Percentiles rank a stretch among this genome's conserved stretches.
Conservation (phyloP, 2,888 invertebrate genomes). For the Melanotus villosus region DNA sequence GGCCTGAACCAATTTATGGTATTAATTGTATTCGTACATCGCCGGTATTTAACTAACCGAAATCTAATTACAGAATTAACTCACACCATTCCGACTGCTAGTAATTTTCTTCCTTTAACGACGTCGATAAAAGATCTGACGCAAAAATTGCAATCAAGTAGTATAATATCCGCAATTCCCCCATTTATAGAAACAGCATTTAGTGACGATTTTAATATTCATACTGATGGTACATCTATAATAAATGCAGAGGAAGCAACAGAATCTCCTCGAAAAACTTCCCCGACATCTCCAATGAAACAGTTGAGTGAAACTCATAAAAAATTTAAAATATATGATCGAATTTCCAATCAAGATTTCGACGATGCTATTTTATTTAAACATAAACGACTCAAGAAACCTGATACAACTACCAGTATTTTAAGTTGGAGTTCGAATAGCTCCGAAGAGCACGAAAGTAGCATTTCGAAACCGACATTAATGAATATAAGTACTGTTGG, state of each 20-base stretch:
- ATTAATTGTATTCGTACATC: too few relatives aligned
- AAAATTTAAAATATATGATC: slow-evolving; percentile 77
- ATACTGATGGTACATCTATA: slow-evolving; percentile 68
- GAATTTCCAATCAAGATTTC: slow-evolving; percentile 81
- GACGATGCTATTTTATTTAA: slow-evolving; percentile 80
- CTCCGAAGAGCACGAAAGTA: slow-evolving; percentile 60
- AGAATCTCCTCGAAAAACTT: slow-evolving; percentile 75
- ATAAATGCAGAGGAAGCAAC: slow-evolving; percentile 82
- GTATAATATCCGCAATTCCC: slow-evolving; percentile 60
- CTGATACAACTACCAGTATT: slow-evolving; percentile 51
- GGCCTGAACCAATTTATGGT: slow-evolving; percentile 74
- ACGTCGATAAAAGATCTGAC: slow-evolving; percentile 63
- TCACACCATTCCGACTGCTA: slow-evolving; percentile 34
- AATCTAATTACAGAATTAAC: slow-evolving; percentile 29
- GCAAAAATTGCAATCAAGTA: slow-evolving; percentile 62
- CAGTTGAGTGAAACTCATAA: slow-evolving; percentile 66
- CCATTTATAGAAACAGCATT: slow-evolving; percentile 57
- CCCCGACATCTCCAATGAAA: slow-evolving; percentile 57
- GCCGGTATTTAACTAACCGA: too few relatives aligned
- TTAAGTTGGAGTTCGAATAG: slow-evolving; percentile 61
- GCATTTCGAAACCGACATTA: slow-evolving; percentile 64
- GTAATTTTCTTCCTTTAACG: slow-evolving; percentile 52
- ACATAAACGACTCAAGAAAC: slow-evolving; percentile 70
- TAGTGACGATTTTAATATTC: slow-evolving; percentile 58
- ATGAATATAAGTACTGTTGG: slow-evolving; percentile 70